Percentiles rank a stretch among this genome's conserved stretches.
Conservation (phyloP, 2,888 invertebrate species). For the Trachelus tabidus region DNA sequence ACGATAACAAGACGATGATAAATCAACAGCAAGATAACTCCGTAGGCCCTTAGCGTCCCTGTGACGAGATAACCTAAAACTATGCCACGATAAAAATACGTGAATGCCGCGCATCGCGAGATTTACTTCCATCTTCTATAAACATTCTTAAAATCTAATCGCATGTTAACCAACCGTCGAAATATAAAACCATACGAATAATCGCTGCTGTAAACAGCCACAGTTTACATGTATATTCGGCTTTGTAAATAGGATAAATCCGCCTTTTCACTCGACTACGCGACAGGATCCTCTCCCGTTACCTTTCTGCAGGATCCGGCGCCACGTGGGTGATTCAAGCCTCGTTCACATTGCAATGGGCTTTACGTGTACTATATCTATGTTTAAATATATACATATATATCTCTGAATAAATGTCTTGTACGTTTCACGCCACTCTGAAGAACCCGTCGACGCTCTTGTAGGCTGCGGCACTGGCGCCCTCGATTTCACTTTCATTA, state of each 20-base stretch:
- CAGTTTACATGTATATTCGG: neutral
- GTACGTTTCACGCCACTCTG: neutral
- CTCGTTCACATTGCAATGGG: neutral
- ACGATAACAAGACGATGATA: conserved; percentile 21
- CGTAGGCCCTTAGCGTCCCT: conserved; percentile 23
- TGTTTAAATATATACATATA: neutral
- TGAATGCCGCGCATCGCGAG: neutral
- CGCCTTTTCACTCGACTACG: neutral
- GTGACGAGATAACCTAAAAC: conserved; percentile 22
- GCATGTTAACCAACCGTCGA: neutral
- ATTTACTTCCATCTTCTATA: neutral
- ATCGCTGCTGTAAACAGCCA: neutral
- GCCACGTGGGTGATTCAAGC: neutral
- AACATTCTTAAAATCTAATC: neutral
- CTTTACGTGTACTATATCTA: neutral
- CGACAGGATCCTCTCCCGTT: neutral
- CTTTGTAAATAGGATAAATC: neutral
- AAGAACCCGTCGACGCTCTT: conserved; percentile 23
- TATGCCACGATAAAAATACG: conserved; percentile 23
- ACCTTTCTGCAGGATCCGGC: neutral
- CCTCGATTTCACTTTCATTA: conserved; percentile 65
- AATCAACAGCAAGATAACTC: conserved; percentile 23
- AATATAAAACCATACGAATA: neutral
- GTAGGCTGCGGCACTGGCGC: conserved; percentile 51
- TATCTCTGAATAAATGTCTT: neutral